Conservation (phyloP, 37 sponge, comb jelly and placozoan genomes). For the Spongia lamella region DNA sequence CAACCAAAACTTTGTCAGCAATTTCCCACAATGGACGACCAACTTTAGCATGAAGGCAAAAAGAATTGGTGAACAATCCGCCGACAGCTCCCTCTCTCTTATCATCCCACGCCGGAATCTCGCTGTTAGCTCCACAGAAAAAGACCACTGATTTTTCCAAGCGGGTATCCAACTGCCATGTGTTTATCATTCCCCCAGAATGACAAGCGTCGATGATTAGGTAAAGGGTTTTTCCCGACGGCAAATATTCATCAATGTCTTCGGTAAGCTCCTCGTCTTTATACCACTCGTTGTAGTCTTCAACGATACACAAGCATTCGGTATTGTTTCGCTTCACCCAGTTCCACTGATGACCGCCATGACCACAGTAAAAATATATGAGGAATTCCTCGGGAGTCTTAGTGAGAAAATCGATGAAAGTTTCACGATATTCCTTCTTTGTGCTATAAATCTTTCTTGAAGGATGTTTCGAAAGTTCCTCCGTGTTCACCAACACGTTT, state of each 20-base stretch:
- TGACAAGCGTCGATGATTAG: background rate
- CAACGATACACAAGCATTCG: background rate
- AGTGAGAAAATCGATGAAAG: no score
- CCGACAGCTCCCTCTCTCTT: background rate
- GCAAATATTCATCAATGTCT: background rate
- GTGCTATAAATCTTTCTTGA: no score
- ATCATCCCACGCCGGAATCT: background rate
- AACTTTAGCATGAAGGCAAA: background rate
- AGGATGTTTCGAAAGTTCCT: no score
- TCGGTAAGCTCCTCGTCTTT: background rate
- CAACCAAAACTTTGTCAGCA: background rate
- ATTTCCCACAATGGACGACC: background rate
- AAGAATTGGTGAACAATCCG: background rate
- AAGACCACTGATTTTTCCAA: background rate
- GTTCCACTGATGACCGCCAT: background rate
- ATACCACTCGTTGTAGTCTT: background rate
- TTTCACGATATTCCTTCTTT: no score
- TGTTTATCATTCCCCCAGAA: background rate
- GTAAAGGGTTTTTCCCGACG: background rate
- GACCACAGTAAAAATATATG: background rate
- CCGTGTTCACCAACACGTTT: no score
- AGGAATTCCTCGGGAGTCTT: background rate
- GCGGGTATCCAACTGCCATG: background rate
- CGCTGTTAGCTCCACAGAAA: background rate
- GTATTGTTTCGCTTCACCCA: background rate